A percentile compares a stretch with the other conserved stretches of the same genome.
phyloP scores from a whole-genome alignment of 2,113 vertebrate species.

The Ceyx cyanopectus region DNA sequence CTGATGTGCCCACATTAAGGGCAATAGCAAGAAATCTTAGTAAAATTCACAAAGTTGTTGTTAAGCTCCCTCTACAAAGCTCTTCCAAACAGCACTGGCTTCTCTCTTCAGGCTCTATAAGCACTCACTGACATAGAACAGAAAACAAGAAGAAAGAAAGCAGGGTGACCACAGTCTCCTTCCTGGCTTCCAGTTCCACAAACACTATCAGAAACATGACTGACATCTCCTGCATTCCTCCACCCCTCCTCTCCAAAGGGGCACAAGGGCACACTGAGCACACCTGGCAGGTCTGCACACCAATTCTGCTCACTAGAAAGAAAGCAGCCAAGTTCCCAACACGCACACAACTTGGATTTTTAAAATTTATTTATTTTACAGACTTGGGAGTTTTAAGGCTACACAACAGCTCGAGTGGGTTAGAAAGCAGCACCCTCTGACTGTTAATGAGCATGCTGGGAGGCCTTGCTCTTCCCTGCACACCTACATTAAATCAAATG shows the following conservation, averaged over 20 bases:
- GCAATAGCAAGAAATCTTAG: not conserved
- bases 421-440: not conserved
- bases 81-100: not conserved
- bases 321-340: not conserved
- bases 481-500: not conserved
- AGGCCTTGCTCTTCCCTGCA: not conserved
- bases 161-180: not conserved
- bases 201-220: fast-evolving
- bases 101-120: not conserved
- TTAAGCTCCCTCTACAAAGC: not conserved
- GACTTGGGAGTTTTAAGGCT: not conserved
- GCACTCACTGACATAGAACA: fast-evolving
- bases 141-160: not conserved
- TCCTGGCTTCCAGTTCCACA: not conserved
- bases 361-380: too few species aligned
- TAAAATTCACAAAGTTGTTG: not conserved
- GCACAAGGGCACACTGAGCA: fast-evolving
- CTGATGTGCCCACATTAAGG: not conserved
- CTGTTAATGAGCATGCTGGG: fast-evolving
- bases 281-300: fast-evolving
- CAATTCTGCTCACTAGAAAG: not conserved
- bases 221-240: not conserved
- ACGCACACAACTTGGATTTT: fast-evolving
- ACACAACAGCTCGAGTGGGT: not conserved
- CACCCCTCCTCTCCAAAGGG: not conserved